Base-by-base conservation (phyloP, 30 jellyfish, hydroid and myxozoan genomes). In the Aurelia aurita complex sp. Pacific region DNA sequence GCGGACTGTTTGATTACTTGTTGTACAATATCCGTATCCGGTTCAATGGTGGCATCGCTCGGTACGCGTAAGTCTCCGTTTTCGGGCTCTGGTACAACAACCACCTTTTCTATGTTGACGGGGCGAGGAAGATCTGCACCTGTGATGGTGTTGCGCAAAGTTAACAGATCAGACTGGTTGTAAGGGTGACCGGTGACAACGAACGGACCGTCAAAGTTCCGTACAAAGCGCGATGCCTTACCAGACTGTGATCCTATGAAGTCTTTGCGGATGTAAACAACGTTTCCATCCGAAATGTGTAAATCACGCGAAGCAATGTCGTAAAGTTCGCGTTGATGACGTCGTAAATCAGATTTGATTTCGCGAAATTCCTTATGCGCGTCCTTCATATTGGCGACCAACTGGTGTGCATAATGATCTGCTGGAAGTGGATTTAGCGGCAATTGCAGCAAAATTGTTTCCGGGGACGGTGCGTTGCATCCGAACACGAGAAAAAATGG, bases 401-500 rank as follows among this genome's bases (percentile, higher is more conserved):
- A 23, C 1, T 61, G 36, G 1, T 61, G 7, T 4, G 70, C 70
- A 2, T 61, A 9, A 61, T 61, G 36, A 61, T 61, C 70, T 11
- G 70, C 70, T 61, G 70, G 70, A 17, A 61, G 36, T 15, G 70
- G 36, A 0, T 9, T 61, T 61, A 15, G 70, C 1, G 70, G 70
- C 34, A 61, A 5, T 5, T 61, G 36, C 10, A 23, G 70, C 38
- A 14, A 61, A 61, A 61, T 15, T 4, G 70, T 61, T 61, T 61
- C 38, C 11, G 70, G 70, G 1, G 87, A 77, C 15, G 87, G 87
- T 12, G 87, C 79, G n/a, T 77, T 18, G 64, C 87, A 82, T 50
- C 89, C 82, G 62, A 62, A 77, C 33, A 64, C 79, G 8, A 77
- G 80, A 34, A 57, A 75, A 51, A 75, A 75, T 52, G 74, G 73